phyloP scores from a whole-genome alignment of 37 sponge, comb jelly and placozoan species.

The Spongia lamella region DNA sequence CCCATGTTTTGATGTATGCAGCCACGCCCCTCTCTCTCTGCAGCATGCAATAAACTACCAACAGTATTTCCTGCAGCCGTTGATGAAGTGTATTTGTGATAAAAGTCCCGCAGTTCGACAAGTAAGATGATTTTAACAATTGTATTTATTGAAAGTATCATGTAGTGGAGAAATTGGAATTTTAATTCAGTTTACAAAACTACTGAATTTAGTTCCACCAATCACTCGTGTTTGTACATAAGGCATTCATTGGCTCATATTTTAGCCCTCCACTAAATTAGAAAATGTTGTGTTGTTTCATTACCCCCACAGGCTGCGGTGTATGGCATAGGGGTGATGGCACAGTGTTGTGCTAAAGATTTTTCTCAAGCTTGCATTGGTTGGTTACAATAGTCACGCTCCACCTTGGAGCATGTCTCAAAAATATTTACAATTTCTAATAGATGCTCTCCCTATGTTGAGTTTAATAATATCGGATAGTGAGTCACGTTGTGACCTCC shows the following conservation, averaged over 20 bases:
- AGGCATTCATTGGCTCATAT: too few relatives aligned
- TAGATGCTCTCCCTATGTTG: conserved; percentile 83
- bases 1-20: neutral
- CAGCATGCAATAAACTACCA: conserved; percentile 87
- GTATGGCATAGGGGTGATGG: conserved; percentile 93
- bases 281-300: too few relatives aligned
- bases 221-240: too few relatives aligned
- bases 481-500: conserved; percentile 47
- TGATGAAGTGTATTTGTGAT: conserved; percentile 83
- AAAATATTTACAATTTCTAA: neutral
- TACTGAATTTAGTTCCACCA: too few relatives aligned
- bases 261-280: too few relatives aligned
- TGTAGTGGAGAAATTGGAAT: conserved; percentile 1
- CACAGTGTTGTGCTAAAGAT: conserved; percentile 73
- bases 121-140: too few relatives aligned
- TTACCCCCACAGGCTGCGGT: conserved; percentile 89
- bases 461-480: conserved; percentile 55
- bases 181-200: too few relatives aligned
- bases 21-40: neutral
- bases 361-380: conserved; percentile 73
- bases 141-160: neutral
- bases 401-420: neutral
- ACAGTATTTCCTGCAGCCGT: conserved; percentile 83
- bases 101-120: conserved; percentile 79
- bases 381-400: neutral